These are phyloP conservation scores for Drosophila yooni DNA, from an alignment of 2,888 invertebrate genomes.

Conservation along the genomic window DNA sequence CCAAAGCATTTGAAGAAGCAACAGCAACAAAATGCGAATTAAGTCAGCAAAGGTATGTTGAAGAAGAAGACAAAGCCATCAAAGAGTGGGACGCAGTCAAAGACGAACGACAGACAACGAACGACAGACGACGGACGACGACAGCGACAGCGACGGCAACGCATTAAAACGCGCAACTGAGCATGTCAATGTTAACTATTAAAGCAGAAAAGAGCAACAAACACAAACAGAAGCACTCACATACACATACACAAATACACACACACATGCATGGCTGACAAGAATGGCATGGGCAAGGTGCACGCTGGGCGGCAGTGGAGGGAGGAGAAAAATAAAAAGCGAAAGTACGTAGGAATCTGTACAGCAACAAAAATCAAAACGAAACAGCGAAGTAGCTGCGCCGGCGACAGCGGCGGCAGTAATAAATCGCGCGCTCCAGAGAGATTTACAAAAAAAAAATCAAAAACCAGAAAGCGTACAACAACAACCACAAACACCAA, in stretches of 20 bases:
- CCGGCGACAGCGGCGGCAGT: constrained; percentile 14
- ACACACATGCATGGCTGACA: constrained; percentile 33
- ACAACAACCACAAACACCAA: constrained; percentile 22
- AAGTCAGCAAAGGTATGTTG: constrained; percentile 34
- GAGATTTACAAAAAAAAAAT: constrained; percentile 51
- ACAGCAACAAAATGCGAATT: constrained; percentile 52
- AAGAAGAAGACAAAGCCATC: constrained; percentile 36
- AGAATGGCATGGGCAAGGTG: constrained; percentile 58
- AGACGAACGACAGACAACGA: constrained; percentile 3
- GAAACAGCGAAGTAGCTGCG: constrained; percentile 43
- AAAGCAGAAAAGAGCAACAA: constrained; percentile 60
- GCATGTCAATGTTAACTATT: constrained; percentile 78
- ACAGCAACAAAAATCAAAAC: constrained; percentile 39
- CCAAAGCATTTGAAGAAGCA: constrained; percentile 48
- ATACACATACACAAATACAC: constrained; percentile 12
- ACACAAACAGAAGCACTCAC: constrained; percentile 21
- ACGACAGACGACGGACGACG: not conserved
- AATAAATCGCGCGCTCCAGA: constrained; percentile 50
- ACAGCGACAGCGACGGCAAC: constrained; percentile 39
- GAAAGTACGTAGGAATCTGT: constrained; percentile 75
- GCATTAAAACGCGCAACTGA: constrained; percentile 73
- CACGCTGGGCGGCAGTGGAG: constrained; percentile 1
- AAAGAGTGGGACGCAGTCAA: constrained; percentile 15
- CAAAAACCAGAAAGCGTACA: constrained; percentile 73
- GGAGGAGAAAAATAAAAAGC: constrained; percentile 62